Evolutionary conservation across 2,113 vertebrate genomes (phyloP).

Genomic region (Passer montanus): DNA sequence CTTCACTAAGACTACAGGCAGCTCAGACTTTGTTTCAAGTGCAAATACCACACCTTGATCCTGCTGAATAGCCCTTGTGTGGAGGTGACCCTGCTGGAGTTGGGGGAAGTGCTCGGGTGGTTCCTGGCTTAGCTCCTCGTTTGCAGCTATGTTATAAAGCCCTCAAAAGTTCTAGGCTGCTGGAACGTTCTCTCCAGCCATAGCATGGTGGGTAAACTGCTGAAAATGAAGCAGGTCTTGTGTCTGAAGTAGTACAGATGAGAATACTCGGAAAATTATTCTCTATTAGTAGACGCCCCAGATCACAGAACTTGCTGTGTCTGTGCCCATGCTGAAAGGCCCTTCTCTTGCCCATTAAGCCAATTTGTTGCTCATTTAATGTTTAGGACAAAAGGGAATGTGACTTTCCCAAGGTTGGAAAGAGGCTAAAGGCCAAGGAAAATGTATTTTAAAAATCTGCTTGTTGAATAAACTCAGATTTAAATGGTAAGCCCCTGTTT

Average conservation of each 20-base stretch:
- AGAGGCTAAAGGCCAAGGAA: not conserved
- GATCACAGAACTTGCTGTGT: not conserved
- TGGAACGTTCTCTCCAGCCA: not conserved
- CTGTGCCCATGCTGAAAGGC: not conserved
- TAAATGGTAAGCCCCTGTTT: not conserved
- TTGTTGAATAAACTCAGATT: not conserved
- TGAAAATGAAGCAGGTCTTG: not conserved
- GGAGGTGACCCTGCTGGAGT: not conserved
- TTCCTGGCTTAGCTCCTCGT: not conserved
- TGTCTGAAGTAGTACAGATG: not conserved
- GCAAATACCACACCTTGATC: not conserved
- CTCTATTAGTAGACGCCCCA: not conserved
- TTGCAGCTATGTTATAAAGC: not conserved
- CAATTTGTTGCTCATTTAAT: not conserved
- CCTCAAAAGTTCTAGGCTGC: not conserved
- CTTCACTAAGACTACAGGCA: not conserved
- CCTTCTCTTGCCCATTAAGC: not conserved
- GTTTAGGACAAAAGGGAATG: not conserved
- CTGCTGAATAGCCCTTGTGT: not conserved
- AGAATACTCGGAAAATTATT: not conserved
- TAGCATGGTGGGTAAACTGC: not conserved
- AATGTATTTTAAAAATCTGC: not conserved
- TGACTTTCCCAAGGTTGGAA: not conserved
- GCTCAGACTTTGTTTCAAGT: constrained; percentile 13
- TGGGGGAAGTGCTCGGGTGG: not conserved